Percentiles rank a stretch among this genome's conserved stretches.
phyloP scores from a whole-genome alignment of 2,797 vertebrate species.

The Brachyrhaphis roseni region DNA sequence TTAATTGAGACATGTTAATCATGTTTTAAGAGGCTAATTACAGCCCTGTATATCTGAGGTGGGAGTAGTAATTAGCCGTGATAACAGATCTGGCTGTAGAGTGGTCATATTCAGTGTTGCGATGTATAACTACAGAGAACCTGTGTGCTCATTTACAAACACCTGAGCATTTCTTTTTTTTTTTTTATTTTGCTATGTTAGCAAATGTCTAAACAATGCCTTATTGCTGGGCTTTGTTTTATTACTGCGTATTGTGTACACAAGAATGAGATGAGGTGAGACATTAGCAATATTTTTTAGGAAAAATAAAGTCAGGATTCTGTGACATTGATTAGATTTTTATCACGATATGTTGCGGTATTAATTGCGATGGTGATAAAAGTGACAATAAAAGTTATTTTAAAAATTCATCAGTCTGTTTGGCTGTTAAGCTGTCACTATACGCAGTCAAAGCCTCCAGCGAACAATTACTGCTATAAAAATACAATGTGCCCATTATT shows the following conservation, averaged over 20 bases:
- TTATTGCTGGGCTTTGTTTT: background rate
- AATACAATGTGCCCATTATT: background rate
- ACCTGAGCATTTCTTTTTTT: background rate
- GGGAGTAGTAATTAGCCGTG: constrained; percentile 96
- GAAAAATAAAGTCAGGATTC: background rate
- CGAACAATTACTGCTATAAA: background rate
- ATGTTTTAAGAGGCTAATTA: constrained; percentile 99
- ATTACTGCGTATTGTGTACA: background rate
- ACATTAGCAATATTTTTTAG: background rate
- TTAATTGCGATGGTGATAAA: background rate
- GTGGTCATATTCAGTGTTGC: constrained; percentile 71
- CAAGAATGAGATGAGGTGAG: background rate
- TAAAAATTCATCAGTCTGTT: background rate
- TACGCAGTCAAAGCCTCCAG: background rate
- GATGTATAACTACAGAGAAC: constrained; percentile 39
- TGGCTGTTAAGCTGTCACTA: background rate
- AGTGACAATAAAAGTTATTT: background rate
- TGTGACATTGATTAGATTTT: background rate
- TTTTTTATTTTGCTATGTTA: no score
- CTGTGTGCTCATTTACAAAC: constrained; percentile 18
- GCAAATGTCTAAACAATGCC: background rate
- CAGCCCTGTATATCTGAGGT: constrained; percentile 96
- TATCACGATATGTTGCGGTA: background rate
- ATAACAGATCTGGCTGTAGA: constrained; percentile 88
- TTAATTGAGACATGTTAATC: constrained; percentile 96